Evolutionary conservation across 2,888 invertebrate genomes (phyloP).

Genomic region (Euclidia mi): DNA sequence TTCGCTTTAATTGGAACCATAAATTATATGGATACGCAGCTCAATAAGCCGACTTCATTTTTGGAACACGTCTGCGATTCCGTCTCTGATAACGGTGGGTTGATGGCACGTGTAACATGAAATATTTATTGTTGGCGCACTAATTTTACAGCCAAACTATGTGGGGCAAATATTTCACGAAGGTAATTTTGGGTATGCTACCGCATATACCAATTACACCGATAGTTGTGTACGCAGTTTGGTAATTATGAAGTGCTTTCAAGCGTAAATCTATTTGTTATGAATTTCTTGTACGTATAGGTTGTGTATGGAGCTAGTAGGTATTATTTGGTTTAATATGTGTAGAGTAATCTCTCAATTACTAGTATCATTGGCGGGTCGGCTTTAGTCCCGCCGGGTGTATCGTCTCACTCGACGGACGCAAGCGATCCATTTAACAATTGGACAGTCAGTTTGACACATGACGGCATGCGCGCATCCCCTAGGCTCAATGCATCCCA

Average conservation of each 20-base stretch:
- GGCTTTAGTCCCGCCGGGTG: no score
- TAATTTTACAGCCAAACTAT: slow-evolving; percentile 31
- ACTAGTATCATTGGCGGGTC: slow-evolving; percentile 57
- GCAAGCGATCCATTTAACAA: slow-evolving; percentile 73
- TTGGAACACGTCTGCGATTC: slow-evolving; percentile 46
- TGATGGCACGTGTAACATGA: slow-evolving; percentile 40
- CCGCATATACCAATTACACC: slow-evolving; percentile 23
- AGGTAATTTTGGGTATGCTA: slow-evolving; percentile 28
- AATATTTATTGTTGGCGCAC: slow-evolving; percentile 36
- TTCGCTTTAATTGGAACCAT: slow-evolving; percentile 63
- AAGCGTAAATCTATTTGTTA: slow-evolving; percentile 37
- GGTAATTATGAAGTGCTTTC: slow-evolving; percentile 39
- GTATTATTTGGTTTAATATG: neutral
- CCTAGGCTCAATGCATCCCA: slow-evolving; percentile 50
- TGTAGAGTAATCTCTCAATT: slow-evolving; percentile 59
- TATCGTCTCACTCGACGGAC: slow-evolving; percentile 64
- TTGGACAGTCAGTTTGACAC: slow-evolving; percentile 75
- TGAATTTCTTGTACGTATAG: slow-evolving; percentile 23
- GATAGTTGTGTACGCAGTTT: slow-evolving; percentile 32
- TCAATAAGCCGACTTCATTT: slow-evolving; percentile 53
- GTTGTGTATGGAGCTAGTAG: neutral
- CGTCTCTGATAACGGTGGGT: slow-evolving; percentile 36
- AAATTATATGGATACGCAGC: slow-evolving; percentile 63
- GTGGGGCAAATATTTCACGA: slow-evolving; percentile 27
- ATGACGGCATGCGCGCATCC: slow-evolving; percentile 63